A percentile compares a stretch with the other conserved stretches of the same genome.
phyloP scores from a whole-genome alignment of 2,113 vertebrate species.

The Prietella phreatophila region DNA sequence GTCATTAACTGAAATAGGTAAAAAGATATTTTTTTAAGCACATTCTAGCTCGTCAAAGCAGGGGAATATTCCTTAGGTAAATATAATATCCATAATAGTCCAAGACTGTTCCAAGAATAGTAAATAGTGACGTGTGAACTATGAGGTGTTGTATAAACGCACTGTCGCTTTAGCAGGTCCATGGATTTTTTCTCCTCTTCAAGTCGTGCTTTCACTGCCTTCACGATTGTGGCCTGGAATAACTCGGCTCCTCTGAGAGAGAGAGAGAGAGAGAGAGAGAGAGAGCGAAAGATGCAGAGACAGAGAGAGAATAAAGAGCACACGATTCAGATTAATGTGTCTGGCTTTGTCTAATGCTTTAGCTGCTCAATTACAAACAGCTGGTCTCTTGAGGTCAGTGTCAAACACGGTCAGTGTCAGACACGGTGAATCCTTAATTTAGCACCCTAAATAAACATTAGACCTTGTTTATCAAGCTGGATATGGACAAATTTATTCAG shows the following conservation, averaged over 20 bases:
- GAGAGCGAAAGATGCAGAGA: constrained; percentile 5
- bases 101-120: neutral
- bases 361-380: constrained; percentile 21
- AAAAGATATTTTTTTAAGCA: neutral
- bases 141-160: constrained; percentile 58
- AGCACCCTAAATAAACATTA: neutral
- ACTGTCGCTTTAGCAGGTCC: constrained; percentile 97
- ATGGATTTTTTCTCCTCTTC: constrained; percentile 95
- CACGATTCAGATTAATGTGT: constrained; percentile 24
- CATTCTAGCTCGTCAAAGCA: neutral
- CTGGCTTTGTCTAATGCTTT: neutral
- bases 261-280: constrained; percentile 1
- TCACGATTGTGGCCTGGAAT: constrained; percentile 92
- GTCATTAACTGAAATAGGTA: neutral
- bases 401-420: neutral
- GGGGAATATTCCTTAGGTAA: constrained; percentile 1
- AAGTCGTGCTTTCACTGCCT: constrained; percentile 89
- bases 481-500: neutral
- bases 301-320: constrained; percentile 17
- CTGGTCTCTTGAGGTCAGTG: constrained; percentile 18
- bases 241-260: constrained; percentile 86
- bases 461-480: neutral
- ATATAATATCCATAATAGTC: constrained; percentile 3
- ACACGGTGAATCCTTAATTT: neutral
- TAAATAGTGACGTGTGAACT: constrained; percentile 4